Evolutionary conservation across 2,113 vertebrate genomes (phyloP).

Genomic region (Opisthocomus hoazin): DNA sequence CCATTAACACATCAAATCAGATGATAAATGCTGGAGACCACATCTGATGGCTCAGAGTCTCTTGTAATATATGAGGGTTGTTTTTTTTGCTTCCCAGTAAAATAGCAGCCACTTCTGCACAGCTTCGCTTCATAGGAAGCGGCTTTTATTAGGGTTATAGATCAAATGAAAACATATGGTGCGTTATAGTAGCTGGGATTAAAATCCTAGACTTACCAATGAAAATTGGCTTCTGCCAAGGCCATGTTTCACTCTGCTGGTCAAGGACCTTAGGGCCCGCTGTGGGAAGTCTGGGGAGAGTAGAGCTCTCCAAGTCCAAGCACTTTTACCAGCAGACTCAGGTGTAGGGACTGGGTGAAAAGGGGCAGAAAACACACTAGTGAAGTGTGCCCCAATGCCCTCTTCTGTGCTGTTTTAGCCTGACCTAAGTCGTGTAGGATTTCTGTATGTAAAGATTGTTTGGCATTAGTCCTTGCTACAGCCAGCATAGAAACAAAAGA

Average conservation of each 20-base stretch:
- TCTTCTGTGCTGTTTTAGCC: background rate
- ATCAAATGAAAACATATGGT: background rate
- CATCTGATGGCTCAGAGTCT: background rate
- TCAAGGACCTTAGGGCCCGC: background rate
- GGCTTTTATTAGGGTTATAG: background rate
- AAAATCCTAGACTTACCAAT: background rate
- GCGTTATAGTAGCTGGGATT: background rate
- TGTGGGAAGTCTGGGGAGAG: background rate
- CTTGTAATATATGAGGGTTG: background rate
- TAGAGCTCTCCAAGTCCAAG: background rate
- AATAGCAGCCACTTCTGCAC: background rate
- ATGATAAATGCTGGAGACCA: conserved; percentile 2
- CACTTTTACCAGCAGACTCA: background rate
- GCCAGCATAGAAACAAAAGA: background rate
- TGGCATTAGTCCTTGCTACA: background rate
- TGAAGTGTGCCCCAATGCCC: background rate
- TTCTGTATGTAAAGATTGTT: background rate
- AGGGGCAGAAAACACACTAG: background rate
- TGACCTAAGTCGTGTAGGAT: background rate
- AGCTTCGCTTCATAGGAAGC: background rate
- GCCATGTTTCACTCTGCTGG: background rate
- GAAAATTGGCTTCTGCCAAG: background rate
- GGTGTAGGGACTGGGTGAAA: background rate
- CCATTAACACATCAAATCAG: conserved; percentile 10
- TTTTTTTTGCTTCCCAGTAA: background rate